Percentiles rank a stretch among this genome's conserved stretches.
Conservation (phyloP, 1,140 invertebrate genomes). For the Sogatella furcifera region DNA sequence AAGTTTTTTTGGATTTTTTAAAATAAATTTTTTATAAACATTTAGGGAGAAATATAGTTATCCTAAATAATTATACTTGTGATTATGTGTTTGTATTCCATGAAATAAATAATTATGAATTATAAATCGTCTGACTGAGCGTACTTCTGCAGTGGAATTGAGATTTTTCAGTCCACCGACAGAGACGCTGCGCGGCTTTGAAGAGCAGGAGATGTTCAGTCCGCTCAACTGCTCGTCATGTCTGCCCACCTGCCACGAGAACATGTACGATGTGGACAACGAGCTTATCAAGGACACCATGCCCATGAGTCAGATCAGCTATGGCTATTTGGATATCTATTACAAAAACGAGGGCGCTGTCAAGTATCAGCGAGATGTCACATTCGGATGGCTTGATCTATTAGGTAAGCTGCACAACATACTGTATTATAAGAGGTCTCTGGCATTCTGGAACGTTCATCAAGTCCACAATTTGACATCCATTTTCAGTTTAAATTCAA, state of each 20-base stretch:
- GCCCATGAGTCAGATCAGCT: slow-evolving; percentile 13
- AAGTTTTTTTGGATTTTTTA: too few relatives aligned
- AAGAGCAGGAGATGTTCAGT: slow-evolving; percentile 10
- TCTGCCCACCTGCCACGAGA: slow-evolving; percentile 25
- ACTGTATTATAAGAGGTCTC: too few relatives aligned
- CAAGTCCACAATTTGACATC: too few relatives aligned
- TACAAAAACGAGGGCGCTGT: slow-evolving; percentile 25
- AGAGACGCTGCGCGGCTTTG: slow-evolving; percentile 16
- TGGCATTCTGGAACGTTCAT: too few relatives aligned
- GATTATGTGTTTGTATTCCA: too few relatives aligned
- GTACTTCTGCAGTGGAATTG: slow-evolving; percentile 17
- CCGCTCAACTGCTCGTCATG: slow-evolving; percentile 23
- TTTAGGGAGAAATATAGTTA: too few relatives aligned
- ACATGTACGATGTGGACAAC: slow-evolving; percentile 21
- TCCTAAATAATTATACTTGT: too few relatives aligned
- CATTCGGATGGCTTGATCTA: slow-evolving; percentile 25
- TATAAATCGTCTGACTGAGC: too few relatives aligned
- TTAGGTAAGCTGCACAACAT: too few relatives aligned
- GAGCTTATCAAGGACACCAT: slow-evolving; percentile 19
- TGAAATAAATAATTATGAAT: too few relatives aligned
- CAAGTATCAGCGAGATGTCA: slow-evolving; percentile 26
- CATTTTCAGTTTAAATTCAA: too few relatives aligned
- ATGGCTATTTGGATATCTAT: slow-evolving; percentile 23
- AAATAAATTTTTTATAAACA: too few relatives aligned
- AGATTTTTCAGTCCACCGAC: slow-evolving; percentile 23